phyloP scores from a whole-genome alignment of 2,888 invertebrate species.

The Archips xylosteana region DNA sequence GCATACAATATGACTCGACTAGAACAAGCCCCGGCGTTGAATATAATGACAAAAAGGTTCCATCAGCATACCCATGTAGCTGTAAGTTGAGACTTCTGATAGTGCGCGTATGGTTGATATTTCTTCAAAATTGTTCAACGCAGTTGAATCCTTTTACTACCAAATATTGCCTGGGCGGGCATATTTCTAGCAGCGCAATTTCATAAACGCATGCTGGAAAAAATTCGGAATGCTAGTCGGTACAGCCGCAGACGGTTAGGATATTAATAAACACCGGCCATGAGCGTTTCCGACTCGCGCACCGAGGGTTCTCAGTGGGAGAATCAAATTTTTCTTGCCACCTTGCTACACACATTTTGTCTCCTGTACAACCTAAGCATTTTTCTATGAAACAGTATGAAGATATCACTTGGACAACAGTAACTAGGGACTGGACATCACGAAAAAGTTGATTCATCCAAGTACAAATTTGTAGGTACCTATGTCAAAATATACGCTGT shows the following conservation, averaged over 20 bases:
- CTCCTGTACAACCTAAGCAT: too few relatives aligned
- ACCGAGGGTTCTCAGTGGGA: too few relatives aligned
- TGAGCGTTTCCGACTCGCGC: not conserved
- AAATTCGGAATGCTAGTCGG: slow-evolving; percentile 1
- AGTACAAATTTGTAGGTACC: too few relatives aligned
- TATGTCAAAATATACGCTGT: too few relatives aligned
- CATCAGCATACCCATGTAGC: not conserved
- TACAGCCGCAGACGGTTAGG: not conserved
- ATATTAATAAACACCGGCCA: slow-evolving; percentile 12
- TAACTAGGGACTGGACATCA: too few relatives aligned
- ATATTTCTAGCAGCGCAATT: slow-evolving; percentile 7
- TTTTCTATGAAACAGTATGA: too few relatives aligned
- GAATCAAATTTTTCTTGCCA: too few relatives aligned
- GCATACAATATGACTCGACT: slow-evolving; percentile 12
- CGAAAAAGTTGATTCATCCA: too few relatives aligned
- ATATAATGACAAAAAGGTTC: not conserved
- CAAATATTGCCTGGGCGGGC: not conserved
- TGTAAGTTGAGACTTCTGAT: not conserved
- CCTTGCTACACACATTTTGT: too few relatives aligned
- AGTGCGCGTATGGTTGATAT: not conserved
- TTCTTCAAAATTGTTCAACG: not conserved
- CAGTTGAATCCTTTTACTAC: not conserved
- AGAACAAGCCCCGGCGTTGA: not conserved
- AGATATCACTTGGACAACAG: too few relatives aligned
- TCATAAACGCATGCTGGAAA: slow-evolving; percentile 16